Evolutionary conservation across 1,140 invertebrate genomes (phyloP).

Genomic region (Drosophila eugracilis): DNA sequence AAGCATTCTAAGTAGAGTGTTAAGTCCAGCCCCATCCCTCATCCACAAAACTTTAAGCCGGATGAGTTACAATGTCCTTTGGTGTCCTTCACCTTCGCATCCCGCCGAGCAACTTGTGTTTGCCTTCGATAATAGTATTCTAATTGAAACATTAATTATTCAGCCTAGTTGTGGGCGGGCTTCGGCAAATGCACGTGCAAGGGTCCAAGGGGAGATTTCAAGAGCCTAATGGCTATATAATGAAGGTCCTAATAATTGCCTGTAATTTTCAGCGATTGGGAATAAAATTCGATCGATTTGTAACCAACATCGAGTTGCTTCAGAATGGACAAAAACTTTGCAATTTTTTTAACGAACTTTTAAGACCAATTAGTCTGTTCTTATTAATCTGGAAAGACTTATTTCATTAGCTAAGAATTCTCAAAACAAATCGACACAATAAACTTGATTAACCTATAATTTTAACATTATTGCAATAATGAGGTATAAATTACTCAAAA

Average conservation of each 20-base stretch:
- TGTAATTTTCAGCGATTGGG: conserved; percentile 5
- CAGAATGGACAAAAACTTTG: not conserved
- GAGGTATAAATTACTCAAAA: too few species aligned
- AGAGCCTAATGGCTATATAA: conserved; percentile 58
- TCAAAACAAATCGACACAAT: too few species aligned
- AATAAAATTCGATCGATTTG: conserved; percentile 21
- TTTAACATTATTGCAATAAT: too few species aligned
- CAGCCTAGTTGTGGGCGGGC: conserved; percentile 25
- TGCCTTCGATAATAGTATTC: conserved; percentile 68
- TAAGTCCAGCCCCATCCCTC: conserved; percentile 35
- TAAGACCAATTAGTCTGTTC: too few species aligned
- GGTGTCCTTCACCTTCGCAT: conserved; percentile 52
- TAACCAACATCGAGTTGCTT: not conserved
- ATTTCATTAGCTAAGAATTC: too few species aligned
- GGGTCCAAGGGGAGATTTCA: not conserved
- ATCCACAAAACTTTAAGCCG: not conserved
- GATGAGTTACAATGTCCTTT: conserved; percentile 51
- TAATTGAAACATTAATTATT: conserved; percentile 83
- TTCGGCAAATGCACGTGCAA: conserved; percentile 33
- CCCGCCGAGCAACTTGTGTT: conserved; percentile 22
- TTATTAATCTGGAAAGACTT: too few species aligned
- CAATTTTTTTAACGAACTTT: too few species aligned
- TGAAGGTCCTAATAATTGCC: conserved; percentile 38
- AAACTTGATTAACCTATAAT: too few species aligned
- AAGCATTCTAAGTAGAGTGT: conserved; percentile 63